Percentiles rank a stretch among this genome's conserved stretches.
phyloP scores from a whole-genome alignment of 2,888 invertebrate genomes.

The Himalopsyche japonica region DNA sequence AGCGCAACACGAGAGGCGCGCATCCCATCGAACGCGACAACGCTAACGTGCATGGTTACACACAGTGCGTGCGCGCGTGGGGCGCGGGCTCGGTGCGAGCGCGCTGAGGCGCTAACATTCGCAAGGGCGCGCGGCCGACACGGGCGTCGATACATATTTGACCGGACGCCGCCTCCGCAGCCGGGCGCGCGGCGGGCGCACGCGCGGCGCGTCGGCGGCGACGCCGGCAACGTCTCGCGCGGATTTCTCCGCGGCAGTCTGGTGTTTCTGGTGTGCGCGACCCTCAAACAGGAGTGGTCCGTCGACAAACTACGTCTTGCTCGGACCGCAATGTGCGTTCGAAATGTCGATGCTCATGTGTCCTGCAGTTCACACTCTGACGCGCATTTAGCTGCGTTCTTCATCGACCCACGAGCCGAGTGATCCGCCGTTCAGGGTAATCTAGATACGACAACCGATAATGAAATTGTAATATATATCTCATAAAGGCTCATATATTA shows the following conservation, averaged over 20 bases:
- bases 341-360: no score
- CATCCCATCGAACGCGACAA: slow-evolving; percentile 13
- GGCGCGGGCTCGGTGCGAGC: no score
- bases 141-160: slow-evolving; percentile 23
- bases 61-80: no score
- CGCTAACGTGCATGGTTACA: slow-evolving; percentile 36
- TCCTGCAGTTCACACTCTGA: no score
- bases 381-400: slow-evolving; percentile 60
- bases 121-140: no score
- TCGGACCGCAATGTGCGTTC: no score
- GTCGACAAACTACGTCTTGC: no score
- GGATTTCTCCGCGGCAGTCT: slow-evolving; percentile 35
- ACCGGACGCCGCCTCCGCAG: slow-evolving; percentile 34
- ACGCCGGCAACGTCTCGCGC: slow-evolving; percentile 45
- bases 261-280: slow-evolving; percentile 44
- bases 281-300: slow-evolving; percentile 59
- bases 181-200: not conserved
- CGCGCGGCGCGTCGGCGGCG: slow-evolving; percentile 38
- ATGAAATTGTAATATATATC: no score
- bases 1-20: slow-evolving; percentile 43
- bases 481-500: no score
- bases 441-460: no score
- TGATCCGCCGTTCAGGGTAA: slow-evolving; percentile 60
- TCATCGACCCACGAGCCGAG: slow-evolving; percentile 65
- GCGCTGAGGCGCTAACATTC: no score